Conservation (phyloP, 2,113 vertebrate genomes). For the rat (Rattus norvegicus) region GRCr8 NC_086032.1:78895001-78895500, state of each 20-base stretch:
- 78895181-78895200: background rate
- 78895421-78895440: background rate
- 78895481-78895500: rapidly evolving
- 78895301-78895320: background rate
- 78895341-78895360: rapidly evolving
- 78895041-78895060: background rate
- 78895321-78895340: background rate
- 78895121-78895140: background rate
- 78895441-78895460: rapidly evolving
- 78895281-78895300: background rate
- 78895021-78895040: background rate
- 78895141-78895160: too few relatives aligned
- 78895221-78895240: rapidly evolving
- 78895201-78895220: background rate
- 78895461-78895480: rapidly evolving
- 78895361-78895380: rapidly evolving
- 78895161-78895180: background rate
- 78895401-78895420: background rate
- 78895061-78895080: background rate
- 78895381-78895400: background rate
- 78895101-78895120: background rate
- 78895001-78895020: background rate
- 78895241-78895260: background rate
- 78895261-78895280: background rate
- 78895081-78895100: background rate